Conservation (phyloP, 2,797 vertebrate genomes). For the Gobionotothen gibberifrons region DNA sequence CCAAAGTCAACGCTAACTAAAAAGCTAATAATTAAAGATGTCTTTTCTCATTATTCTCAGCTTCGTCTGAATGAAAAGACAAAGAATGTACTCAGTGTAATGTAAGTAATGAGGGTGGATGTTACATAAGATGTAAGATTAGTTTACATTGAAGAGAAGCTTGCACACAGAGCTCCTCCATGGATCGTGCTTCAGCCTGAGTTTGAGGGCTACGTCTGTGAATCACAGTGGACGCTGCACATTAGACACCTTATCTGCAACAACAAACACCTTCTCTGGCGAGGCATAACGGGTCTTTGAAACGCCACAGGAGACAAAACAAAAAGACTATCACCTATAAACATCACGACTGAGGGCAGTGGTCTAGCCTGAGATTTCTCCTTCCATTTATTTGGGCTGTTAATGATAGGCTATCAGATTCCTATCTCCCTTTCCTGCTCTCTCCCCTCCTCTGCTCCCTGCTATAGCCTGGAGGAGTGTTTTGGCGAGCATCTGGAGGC, state of each 20-base stretch:
- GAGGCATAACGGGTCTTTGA: conserved; percentile 53
- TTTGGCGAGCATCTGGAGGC: conserved; percentile 82
- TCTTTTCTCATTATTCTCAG: neutral
- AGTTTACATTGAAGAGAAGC: conserved; percentile 31
- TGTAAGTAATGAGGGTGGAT: neutral
- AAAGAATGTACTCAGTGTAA: neutral
- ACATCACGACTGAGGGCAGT: conserved; percentile 71
- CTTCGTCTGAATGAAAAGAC: conserved; percentile 20
- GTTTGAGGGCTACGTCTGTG: conserved; percentile 37
- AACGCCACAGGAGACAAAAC: conserved; percentile 64
- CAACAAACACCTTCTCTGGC: conserved; percentile 56
- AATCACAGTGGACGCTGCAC: conserved; percentile 54
- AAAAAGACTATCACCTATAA: conserved; percentile 65
- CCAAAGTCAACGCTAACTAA: neutral
- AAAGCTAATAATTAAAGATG: neutral
- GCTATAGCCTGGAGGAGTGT: conserved; percentile 82
- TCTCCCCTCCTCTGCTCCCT: conserved; percentile 70
- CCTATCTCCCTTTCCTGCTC: conserved; percentile 85
- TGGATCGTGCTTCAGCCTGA: conserved; percentile 52
- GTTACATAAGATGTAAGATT: conserved; percentile 32
- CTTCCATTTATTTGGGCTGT: conserved; percentile 84
- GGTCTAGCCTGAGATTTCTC: conserved; percentile 72
- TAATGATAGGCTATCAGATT: conserved; percentile 88
- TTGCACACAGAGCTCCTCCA: conserved; percentile 49
- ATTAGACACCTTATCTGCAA: conserved; percentile 62